A percentile compares a stretch with the other conserved stretches of the same genome.
Conservation (phyloP, 2,113 vertebrate species). For the Gambusia holbrooki region DNA sequence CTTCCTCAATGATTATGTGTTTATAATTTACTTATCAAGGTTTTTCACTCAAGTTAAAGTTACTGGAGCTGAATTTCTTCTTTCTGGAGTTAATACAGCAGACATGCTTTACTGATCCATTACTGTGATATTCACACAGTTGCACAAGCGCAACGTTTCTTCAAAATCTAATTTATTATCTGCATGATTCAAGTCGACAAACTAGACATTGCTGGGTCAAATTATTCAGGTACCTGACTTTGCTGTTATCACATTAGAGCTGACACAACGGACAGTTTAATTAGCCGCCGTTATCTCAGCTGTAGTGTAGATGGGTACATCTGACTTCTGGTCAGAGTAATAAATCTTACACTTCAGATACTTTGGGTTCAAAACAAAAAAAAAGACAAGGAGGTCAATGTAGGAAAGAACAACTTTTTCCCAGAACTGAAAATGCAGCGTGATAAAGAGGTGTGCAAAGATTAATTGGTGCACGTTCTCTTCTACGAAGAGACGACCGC, state of each 20-base stretch:
- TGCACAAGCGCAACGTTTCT: neutral
- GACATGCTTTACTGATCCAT: neutral
- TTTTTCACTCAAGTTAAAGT: no score
- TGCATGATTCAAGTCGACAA: slow-evolving; percentile 1
- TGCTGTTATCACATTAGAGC: slow-evolving; percentile 21
- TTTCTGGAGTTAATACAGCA: neutral
- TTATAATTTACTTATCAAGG: neutral
- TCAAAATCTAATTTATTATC: slow-evolving; percentile 15
- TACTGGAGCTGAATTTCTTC: neutral
- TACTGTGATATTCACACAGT: neutral
- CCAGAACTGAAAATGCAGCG: neutral
- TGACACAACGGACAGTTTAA: slow-evolving; percentile 54
- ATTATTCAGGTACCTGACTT: slow-evolving; percentile 9
- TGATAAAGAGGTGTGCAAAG: neutral
- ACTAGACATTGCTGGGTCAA: slow-evolving; percentile 3
- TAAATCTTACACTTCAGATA: slow-evolving; percentile 12
- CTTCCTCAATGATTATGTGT: neutral
- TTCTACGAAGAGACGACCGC: neutral
- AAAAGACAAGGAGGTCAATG: neutral
- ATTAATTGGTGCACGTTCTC: neutral
- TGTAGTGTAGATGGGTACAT: slow-evolving; percentile 22
- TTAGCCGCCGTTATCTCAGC: slow-evolving; percentile 47
- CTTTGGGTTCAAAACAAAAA: slow-evolving; percentile 5
- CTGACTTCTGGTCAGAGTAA: slow-evolving; percentile 21
- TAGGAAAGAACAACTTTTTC: neutral